A percentile compares a stretch with the other conserved stretches of the same genome.
Evolutionary conservation across 2,797 vertebrate genomes (phyloP).

Genomic region (Podarcis lilfordi): DNA sequence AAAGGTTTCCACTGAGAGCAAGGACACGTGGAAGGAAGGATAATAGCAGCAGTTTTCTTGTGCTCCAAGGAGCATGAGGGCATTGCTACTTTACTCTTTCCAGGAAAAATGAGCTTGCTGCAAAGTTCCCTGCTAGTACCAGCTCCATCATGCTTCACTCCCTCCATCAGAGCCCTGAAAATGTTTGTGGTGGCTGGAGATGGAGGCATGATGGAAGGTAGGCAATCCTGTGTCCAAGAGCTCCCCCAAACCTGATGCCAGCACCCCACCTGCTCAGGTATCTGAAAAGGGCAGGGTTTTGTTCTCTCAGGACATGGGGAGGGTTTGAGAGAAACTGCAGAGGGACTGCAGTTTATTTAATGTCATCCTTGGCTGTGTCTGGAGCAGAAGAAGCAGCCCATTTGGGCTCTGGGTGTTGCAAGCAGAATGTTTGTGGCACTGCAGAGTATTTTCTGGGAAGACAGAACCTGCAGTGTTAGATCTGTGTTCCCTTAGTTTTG

Average conservation of each 20-base stretch:
- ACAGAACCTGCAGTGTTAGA: background rate
- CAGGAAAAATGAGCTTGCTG: background rate
- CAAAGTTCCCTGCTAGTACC: background rate
- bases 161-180: background rate
- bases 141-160: background rate
- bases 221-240: background rate
- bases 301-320: background rate
- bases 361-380: background rate
- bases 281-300: background rate
- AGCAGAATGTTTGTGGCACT: background rate
- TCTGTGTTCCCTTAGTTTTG: conserved; percentile 82
- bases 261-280: background rate
- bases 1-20: background rate
- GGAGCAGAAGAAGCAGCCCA: background rate
- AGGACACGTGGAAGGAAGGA: background rate
- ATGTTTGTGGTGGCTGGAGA: background rate
- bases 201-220: background rate
- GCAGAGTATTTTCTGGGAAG: rapidly evolving
- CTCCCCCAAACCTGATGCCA: background rate
- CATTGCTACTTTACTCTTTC: background rate
- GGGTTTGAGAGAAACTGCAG: background rate
- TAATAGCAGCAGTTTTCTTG: background rate
- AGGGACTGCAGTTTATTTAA: background rate
- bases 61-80: background rate
- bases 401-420: background rate